phyloP scores from a whole-genome alignment of 2,888 invertebrate genomes.

The Philaethria dido region DNA sequence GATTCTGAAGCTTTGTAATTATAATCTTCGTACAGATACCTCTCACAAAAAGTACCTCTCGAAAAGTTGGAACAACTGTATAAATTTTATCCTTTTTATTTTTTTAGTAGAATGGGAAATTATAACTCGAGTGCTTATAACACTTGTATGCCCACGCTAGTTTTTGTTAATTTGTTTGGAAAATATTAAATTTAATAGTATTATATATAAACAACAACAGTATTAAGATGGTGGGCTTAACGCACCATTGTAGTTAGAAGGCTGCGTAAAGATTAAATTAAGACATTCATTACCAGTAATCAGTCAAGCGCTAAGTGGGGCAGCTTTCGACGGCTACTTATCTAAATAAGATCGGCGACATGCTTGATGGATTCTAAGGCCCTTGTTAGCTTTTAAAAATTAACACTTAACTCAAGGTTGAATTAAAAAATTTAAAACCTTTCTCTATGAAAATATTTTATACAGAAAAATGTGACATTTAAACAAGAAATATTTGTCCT shows the following conservation, averaged over 20 bases:
- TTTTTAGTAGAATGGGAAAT: no score
- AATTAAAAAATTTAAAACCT: constrained; percentile 13
- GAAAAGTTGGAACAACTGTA: no score
- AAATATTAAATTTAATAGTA: background rate
- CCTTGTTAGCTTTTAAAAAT: constrained; percentile 54
- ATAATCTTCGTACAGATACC: no score
- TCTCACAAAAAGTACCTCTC: no score
- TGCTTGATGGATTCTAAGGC: constrained; percentile 79
- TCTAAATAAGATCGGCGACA: constrained; percentile 80
- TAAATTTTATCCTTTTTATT: no score
- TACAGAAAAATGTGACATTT: background rate
- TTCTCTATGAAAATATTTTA: background rate
- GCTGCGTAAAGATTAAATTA: constrained; percentile 60
- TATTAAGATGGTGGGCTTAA: constrained; percentile 22
- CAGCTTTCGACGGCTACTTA: constrained; percentile 74
- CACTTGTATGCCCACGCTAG: no score
- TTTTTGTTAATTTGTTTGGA: background rate
- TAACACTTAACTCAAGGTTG: constrained; percentile 26
- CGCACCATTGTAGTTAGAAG: constrained; percentile 34
- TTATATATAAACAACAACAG: constrained; percentile 1
- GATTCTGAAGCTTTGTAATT: no score
- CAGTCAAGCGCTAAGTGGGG: constrained; percentile 78
- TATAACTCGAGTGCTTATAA: no score
- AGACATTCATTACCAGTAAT: constrained; percentile 78
- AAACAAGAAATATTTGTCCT: background rate